Conservation (phyloP, 2,888 invertebrate species). For the Cryptocephalus primarius region DNA sequence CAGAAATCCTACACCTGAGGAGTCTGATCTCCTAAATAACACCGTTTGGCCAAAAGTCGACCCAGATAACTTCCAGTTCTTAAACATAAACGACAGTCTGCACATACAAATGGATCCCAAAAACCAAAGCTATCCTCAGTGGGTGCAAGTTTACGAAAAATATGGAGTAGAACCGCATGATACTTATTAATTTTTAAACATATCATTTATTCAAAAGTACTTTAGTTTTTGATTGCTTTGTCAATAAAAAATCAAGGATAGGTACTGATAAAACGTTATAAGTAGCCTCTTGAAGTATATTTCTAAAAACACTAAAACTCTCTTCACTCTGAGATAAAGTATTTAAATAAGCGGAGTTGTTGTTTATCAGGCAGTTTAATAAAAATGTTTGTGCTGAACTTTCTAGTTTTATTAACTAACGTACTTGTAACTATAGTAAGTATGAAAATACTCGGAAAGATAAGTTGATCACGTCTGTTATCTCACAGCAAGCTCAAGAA, state of each 20-base stretch:
- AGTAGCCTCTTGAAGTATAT: too few relatives aligned
- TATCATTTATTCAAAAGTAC: not conserved
- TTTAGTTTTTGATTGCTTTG: not conserved
- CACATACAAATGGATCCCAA: slow-evolving; percentile 1
- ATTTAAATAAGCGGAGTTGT: too few relatives aligned
- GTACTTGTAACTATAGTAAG: not conserved
- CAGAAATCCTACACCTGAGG: slow-evolving; percentile 3
- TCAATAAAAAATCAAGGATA: not conserved
- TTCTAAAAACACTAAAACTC: too few relatives aligned
- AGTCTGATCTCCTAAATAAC: not conserved
- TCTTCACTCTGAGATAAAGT: too few relatives aligned
- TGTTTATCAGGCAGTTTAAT: too few relatives aligned
- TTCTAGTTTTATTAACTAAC: not conserved
- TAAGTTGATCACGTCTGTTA: not conserved
- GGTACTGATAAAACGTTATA: not conserved
- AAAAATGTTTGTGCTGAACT: too few relatives aligned
- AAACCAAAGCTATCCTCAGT: slow-evolving; percentile 3
- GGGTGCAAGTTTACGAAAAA: slow-evolving; percentile 9
- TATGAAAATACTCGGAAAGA: not conserved
- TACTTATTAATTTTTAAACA: slow-evolving; percentile 1
- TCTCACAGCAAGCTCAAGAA: slow-evolving; percentile 2
- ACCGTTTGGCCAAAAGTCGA: slow-evolving; percentile 2
- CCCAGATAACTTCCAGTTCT: not conserved
- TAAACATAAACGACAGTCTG: slow-evolving; percentile 2
- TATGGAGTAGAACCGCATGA: slow-evolving; percentile 5